A percentile compares a stretch with the other conserved stretches of the same genome.
These are phyloP conservation scores for Brachymystax lenok DNA, from an alignment of 2,797 vertebrate genomes.

Conservation along the genomic window DNA sequence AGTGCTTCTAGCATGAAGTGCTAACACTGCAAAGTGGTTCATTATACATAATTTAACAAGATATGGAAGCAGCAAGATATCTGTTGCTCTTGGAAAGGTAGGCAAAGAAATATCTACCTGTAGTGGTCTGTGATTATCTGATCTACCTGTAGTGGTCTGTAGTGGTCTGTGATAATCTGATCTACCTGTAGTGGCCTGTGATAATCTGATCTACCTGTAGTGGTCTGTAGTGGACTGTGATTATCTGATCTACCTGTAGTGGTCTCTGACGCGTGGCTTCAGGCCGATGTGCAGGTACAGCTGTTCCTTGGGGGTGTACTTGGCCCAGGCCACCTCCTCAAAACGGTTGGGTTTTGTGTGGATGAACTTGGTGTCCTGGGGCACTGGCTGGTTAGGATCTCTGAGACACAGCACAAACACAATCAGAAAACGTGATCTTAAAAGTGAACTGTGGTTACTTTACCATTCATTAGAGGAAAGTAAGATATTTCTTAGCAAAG, in stretches of 20 bases:
- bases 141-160: background rate
- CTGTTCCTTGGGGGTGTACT: conserved; percentile 97
- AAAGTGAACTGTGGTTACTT: background rate
- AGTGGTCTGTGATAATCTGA: background rate
- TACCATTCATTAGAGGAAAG: background rate
- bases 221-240: background rate
- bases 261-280: conserved; percentile 91
- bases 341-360: conserved; percentile 99
- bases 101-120: too few relatives aligned
- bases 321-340: conserved; percentile 97
- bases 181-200: background rate
- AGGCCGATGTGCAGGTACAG: conserved; percentile 96
- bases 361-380: conserved; percentile 98
- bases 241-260: conserved; percentile 73
- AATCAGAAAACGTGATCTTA: background rate
- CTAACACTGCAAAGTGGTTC: too few relatives aligned
- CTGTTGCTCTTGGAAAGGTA: too few relatives aligned
- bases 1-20: too few relatives aligned
- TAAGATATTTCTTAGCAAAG: background rate
- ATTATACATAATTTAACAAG: too few relatives aligned
- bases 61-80: too few relatives aligned
- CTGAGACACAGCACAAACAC: conserved; percentile 60
- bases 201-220: background rate
- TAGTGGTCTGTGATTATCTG: background rate
- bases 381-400: conserved; percentile 95